Evolutionary conservation across 2,113 vertebrate species (phyloP), one percentile per base, ranked within the genome.

Genomic region (Notarius lentiginosus): DNA sequence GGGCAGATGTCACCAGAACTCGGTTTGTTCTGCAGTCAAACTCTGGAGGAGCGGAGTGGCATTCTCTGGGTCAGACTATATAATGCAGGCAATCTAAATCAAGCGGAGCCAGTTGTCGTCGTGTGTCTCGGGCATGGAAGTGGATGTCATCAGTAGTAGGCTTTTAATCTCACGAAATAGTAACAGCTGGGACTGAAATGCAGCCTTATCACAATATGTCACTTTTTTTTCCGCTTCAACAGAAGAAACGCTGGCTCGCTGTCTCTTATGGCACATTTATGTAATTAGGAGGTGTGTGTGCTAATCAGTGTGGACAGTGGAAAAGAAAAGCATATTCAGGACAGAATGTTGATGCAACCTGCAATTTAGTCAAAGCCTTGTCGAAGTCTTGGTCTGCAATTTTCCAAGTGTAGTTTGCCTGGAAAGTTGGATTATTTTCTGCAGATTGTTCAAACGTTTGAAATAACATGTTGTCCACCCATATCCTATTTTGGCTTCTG

Each of bases 361-460:
- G 58, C 51, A 80, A 27, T 86, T 86, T 80, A 86, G 58, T 86
- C 49, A 22, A 14, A 68, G 63, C 51, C 77, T 56, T n/a, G 63
- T 47, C 22, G 72, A 68, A 70, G 77, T 72, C 61, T 80, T 51
- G 30, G 20, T 47, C 65, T 86, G 65, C 65, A 86, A 27, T 86
- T 72, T 86, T 8, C 65, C 58, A 81, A 60, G 53, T 79, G 73
- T 30, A 58, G 58, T 72, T 86, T 86, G 24, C 6, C 27, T 65
- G 75, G 27, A 68, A 68, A 55, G 75, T 79, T 79, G 20, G 10
- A 56, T 56, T 56, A 15, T 55, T 85, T 85, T 77, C 63, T 34
- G 51, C 8, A 49, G 30, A 79, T 80, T 80, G 7, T 17, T 80
- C n/a, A 68, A 86, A 81, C 63, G 49, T 72, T 70, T 51, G 24